Base-by-base conservation (phyloP, 35 echinoderm and acorn worm genomes). In the Ptychodera flava region DNA sequence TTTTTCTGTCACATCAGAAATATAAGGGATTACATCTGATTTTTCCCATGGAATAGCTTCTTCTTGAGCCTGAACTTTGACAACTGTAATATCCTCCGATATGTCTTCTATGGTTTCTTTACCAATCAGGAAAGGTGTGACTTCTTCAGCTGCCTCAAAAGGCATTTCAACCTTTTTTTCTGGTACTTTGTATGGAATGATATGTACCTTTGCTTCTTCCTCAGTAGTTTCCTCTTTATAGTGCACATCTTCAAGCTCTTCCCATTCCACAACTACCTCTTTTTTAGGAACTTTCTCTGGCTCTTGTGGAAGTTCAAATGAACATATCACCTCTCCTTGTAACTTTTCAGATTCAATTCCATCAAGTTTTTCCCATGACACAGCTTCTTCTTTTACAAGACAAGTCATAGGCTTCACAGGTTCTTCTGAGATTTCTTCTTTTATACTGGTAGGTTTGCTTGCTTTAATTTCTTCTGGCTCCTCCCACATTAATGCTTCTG, bases 61-160 rank as follows among this genome's bases (percentile, higher is more conserved):
- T 33, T 93, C 64, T 78, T 93, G 85, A 28, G 31, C 35, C 16
- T 76, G 85, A 78, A 90, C 85, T 16, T 80, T 64, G 22, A 64
- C 45, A 64, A 64, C 45, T 64, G 22, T 85, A 45, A 89, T n/a
- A n/a, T n/a, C n/a, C n/a, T n/a, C n/a, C n/a, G n/a, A n/a, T n/a
- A n/a, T n/a, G n/a, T n/a, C n/a, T n/a, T n/a, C n/a, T n/a, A n/a
- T n/a, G n/a, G n/a, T n/a, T n/a, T n/a, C n/a, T n/a, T n/a, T n/a
- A n/a, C n/a, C n/a, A n/a, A n/a, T n/a, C n/a, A n/a, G n/a, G n/a
- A n/a, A n/a, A n/a, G n/a, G n/a, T n/a, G n/a, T n/a, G n/a, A n/a
- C n/a, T n/a, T n/a, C n/a, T n/a, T n/a, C n/a, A n/a, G n/a, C n/a
- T 38, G 82, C 35, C 28, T 84, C 32, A 16, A 33, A 38, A 35